phyloP scores from a whole-genome alignment of 2,888 invertebrate genomes.

The Latheticus oryzae region DNA sequence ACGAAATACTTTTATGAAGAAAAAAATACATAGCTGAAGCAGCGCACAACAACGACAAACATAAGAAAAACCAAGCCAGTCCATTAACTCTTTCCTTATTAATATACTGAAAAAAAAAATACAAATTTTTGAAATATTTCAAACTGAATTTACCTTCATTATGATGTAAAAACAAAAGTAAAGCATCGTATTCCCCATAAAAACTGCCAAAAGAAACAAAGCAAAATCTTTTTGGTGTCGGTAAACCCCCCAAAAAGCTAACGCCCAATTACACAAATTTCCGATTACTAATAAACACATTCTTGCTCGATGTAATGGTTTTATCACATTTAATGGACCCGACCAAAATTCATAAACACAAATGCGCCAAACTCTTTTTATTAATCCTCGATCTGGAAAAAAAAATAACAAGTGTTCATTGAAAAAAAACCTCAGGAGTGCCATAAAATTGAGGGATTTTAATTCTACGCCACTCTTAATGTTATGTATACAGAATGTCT shows the following conservation, averaged over 20 bases:
- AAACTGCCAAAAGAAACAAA: conserved; percentile 80
- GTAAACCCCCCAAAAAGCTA: conserved; percentile 75
- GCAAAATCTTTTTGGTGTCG: conserved; percentile 80
- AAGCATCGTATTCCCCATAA: conserved; percentile 85
- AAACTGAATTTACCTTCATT: conserved; percentile 89
- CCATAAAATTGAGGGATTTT: no score
- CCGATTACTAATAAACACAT: conserved; percentile 71
- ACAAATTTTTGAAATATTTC: not conserved
- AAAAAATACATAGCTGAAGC: conserved; percentile 78
- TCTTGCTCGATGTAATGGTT: conserved; percentile 67
- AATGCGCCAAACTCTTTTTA: conserved; percentile 53
- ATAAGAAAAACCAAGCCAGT: conserved; percentile 74
- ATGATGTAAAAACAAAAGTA: conserved; percentile 84
- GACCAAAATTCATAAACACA: conserved; percentile 63
- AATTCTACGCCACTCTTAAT: no score
- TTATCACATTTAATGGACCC: conserved; percentile 63
- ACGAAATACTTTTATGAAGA: conserved; percentile 75
- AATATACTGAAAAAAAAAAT: conserved; percentile 62
- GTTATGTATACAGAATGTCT: no score
- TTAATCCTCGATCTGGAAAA: conserved; percentile 55
- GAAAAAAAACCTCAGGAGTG: no score
- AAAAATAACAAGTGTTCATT: conserved; percentile 15
- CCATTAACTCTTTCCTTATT: conserved; percentile 74
- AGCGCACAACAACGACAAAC: conserved; percentile 76
- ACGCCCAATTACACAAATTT: conserved; percentile 73